phyloP scores from a whole-genome alignment of 2,888 invertebrate genomes.

The Linnaemya vulpina region DNA sequence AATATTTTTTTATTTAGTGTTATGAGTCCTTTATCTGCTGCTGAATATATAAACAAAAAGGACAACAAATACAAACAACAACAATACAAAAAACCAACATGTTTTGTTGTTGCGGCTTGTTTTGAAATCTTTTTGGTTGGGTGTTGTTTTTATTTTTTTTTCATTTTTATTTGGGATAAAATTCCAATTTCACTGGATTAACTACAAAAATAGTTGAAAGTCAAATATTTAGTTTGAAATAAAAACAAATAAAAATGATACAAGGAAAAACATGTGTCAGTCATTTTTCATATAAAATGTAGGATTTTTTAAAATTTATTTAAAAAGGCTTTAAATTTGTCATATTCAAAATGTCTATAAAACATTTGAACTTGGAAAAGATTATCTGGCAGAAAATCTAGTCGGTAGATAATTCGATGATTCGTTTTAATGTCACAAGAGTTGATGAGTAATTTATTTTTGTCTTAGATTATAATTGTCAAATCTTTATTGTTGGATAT shows the following conservation, averaged over 20 bases:
- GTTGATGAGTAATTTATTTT: too few species aligned
- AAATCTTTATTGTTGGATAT: too few species aligned
- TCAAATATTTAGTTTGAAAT: neutral
- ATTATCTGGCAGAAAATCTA: too few species aligned
- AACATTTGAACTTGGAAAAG: too few species aligned
- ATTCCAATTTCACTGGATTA: constrained; percentile 70
- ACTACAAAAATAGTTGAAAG: constrained; percentile 65
- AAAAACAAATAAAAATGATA: neutral
- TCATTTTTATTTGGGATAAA: constrained; percentile 51
- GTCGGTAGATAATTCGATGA: too few species aligned
- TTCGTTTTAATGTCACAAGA: too few species aligned
- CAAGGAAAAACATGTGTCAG: neutral
- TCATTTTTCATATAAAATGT: neutral
- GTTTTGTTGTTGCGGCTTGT: constrained; percentile 58
- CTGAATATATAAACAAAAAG: neutral
- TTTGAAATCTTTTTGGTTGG: constrained; percentile 48
- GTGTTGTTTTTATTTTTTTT: neutral
- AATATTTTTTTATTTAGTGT: neutral
- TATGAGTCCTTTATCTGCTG: neutral
- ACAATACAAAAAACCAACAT: neutral
- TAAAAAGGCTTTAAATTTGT: too few species aligned
- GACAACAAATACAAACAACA: neutral
- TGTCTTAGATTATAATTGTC: too few species aligned
- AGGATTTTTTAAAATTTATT: too few species aligned
- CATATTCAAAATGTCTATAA: too few species aligned